Percentiles rank a stretch among this genome's conserved stretches.
These are phyloP conservation scores for Troglohyphantes excavatus DNA, from an alignment of 2,888 invertebrate species.

Conservation along the genomic window DNA sequence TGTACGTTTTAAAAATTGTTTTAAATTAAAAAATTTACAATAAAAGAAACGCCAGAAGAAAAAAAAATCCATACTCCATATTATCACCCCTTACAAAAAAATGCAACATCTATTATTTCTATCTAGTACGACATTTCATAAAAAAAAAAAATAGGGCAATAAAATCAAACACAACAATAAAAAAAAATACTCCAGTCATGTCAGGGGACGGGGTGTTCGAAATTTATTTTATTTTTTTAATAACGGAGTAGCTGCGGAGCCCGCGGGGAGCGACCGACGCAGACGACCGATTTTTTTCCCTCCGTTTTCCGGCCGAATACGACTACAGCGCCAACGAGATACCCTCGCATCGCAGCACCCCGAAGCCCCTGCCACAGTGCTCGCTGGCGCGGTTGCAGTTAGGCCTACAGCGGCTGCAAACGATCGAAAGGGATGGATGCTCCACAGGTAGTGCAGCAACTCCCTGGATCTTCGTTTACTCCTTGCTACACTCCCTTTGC, in stretches of 20 bases:
- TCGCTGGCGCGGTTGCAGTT: slow-evolving; percentile 35
- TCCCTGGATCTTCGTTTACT: slow-evolving; percentile 51
- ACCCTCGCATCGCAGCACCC: slow-evolving; percentile 49
- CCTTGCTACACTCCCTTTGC: slow-evolving; percentile 14
- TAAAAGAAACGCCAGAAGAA: too few relatives aligned
- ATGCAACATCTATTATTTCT: slow-evolving; percentile 12
- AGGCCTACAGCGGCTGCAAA: slow-evolving; percentile 42
- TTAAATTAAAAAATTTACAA: too few relatives aligned
- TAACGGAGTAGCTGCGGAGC: slow-evolving; percentile 30
- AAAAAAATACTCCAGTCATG: slow-evolving; percentile 23
- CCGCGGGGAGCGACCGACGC: slow-evolving; percentile 55
- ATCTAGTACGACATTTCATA: background rate
- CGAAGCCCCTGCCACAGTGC: slow-evolving; percentile 49
- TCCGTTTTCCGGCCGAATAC: slow-evolving; percentile 24
- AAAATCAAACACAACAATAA: slow-evolving; percentile 17
- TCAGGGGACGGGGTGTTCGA: slow-evolving; percentile 60
- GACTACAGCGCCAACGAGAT: slow-evolving; percentile 72
- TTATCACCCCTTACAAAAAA: background rate
- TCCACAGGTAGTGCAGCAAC: slow-evolving; percentile 63
- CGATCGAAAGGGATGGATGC: background rate
- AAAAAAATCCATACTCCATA: background rate
- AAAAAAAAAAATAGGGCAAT: slow-evolving; percentile 26
- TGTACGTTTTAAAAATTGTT: too few relatives aligned
- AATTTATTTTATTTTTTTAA: slow-evolving; percentile 36
- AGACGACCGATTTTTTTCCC: slow-evolving; percentile 29